These are phyloP conservation scores for Cosmorhoe ocellata DNA, from an alignment of 2,888 invertebrate genomes.

Conservation along the genomic window DNA sequence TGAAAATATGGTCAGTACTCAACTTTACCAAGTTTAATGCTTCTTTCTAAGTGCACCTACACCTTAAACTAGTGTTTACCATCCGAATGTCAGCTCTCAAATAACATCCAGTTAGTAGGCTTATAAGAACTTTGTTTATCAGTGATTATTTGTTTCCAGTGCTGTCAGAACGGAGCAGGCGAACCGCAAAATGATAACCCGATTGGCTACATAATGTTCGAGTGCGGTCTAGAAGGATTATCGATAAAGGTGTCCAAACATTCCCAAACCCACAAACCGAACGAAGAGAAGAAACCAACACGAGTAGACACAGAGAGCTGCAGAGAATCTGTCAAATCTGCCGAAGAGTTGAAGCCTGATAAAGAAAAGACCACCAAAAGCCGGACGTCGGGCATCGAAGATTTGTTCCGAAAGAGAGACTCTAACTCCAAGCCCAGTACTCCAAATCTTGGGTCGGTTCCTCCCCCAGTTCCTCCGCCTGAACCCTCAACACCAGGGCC, in stretches of 20 bases:
- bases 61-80: no score
- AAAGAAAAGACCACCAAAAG: conserved; percentile 61
- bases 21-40: neutral
- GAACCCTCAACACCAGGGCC: conserved; percentile 64
- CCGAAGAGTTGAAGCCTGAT: conserved; percentile 68
- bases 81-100: no score
- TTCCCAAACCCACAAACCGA: conserved; percentile 89
- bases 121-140: no score
- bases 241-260: conserved; percentile 88
- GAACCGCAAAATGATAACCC: conserved; percentile 84
- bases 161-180: conserved; percentile 61
- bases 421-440: conserved; percentile 83
- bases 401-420: conserved; percentile 77
- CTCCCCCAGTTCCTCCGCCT: conserved; percentile 57
- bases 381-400: conserved; percentile 71
- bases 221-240: conserved; percentile 96
- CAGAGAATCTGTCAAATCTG: conserved; percentile 75
- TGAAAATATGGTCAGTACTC: conserved; percentile 54
- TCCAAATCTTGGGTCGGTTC: conserved; percentile 76
- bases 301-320: conserved; percentile 68
- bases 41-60: no score
- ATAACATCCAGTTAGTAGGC: no score
- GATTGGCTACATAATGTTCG: conserved; percentile 97
- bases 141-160: no score
- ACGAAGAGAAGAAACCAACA: conserved; percentile 79